Conservation (phyloP, 2,113 vertebrate genomes). For the Fulmarus glacialis region DNA sequence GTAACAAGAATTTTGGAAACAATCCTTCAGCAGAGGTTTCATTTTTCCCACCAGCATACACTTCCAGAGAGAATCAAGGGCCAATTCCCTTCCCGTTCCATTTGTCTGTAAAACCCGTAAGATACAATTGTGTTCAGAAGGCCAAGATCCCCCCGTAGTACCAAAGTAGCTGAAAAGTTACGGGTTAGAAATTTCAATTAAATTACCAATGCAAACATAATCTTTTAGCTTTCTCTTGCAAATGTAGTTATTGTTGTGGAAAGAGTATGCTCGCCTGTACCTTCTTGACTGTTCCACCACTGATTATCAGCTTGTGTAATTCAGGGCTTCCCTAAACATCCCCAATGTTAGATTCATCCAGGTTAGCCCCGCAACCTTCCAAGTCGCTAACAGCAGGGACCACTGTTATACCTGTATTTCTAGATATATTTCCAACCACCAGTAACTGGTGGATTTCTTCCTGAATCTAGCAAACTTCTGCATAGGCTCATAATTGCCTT, state of each 20-base stretch:
- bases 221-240: not conserved
- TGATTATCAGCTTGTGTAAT: not conserved
- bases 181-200: not conserved
- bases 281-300: not conserved
- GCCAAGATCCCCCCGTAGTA: not conserved
- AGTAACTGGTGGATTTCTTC: not conserved
- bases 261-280: not conserved
- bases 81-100: not conserved
- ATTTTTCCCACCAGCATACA: not conserved
- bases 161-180: not conserved
- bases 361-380: not conserved
- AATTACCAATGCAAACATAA: not conserved
- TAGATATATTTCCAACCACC: not conserved
- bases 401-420: not conserved
- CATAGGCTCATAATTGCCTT: not conserved
- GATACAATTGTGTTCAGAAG: not conserved
- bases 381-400: not conserved
- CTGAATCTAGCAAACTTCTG: not conserved
- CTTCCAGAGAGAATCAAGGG: not conserved
- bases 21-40: not conserved
- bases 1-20: not conserved
- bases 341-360: not conserved
- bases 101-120: not conserved
- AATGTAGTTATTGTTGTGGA: not conserved
- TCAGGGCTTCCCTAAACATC: not conserved